Evolutionary conservation across 2,113 vertebrate species (phyloP).

Genomic region (Oxygymnocypris stewartii): DNA sequence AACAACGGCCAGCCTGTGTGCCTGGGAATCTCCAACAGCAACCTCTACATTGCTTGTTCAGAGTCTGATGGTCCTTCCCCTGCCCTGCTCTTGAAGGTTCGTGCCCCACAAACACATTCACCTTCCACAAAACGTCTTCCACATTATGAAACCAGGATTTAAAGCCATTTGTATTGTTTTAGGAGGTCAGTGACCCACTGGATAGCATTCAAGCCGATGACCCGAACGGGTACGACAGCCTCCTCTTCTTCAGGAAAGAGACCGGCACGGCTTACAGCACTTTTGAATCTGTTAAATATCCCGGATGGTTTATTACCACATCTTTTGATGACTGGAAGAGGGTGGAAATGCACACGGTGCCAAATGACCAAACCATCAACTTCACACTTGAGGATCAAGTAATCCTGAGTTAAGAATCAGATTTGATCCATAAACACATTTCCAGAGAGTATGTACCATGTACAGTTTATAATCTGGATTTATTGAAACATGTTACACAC

Average conservation of each 20-base stretch:
- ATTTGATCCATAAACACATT: constrained; percentile 13
- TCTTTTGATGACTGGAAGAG: not conserved
- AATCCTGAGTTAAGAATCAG: not conserved
- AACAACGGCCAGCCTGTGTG: constrained; percentile 41
- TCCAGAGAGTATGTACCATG: constrained; percentile 55
- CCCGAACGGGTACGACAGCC: constrained; percentile 44
- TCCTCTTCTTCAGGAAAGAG: constrained; percentile 63
- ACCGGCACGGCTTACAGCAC: not conserved
- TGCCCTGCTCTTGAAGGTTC: constrained; percentile 63
- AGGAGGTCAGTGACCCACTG: constrained; percentile 51
- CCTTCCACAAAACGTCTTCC: not conserved
- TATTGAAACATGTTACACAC: not conserved
- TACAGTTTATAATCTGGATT: constrained; percentile 45
- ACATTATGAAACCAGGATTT: not conserved
- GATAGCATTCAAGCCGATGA: not conserved
- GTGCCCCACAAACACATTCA: not conserved
- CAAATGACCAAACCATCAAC: rapidly evolving
- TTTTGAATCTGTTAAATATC: constrained; percentile 66
- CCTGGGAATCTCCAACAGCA: constrained; percentile 54
- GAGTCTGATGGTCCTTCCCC: not conserved
- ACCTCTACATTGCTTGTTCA: constrained; percentile 60
- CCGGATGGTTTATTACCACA: constrained; percentile 69
- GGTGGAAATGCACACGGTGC: constrained; percentile 58
- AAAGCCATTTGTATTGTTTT: not conserved
- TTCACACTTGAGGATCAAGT: constrained; percentile 52